Base-by-base conservation (phyloP, 2,113 vertebrate genomes). In the Nestor notabilis region DNA sequence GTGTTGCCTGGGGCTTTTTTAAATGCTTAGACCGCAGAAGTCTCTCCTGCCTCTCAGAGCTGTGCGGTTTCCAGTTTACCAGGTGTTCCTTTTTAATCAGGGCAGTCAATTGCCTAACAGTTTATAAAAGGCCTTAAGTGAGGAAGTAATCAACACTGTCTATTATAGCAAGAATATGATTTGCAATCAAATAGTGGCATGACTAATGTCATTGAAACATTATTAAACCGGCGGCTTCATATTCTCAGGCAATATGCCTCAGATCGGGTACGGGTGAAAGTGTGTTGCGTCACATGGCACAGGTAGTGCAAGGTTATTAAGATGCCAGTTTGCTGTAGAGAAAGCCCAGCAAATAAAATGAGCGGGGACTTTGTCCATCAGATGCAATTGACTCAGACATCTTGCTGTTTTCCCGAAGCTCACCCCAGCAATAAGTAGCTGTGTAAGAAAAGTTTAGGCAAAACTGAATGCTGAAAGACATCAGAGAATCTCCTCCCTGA, bases 81-180 rank as follows among this genome's bases (percentile, higher is more conserved):
- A 95, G 92, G 96, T 97, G 93, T 80, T 96, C 71, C 64, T 92
- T 93, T 93, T 95, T 89, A 92, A 97, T 94, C 92, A 96, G 76
- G 76, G 18, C 71, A 93, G 50, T 90, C 79, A 92, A 92, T 92
- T 95, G 60, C 93, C 58, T 74, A 44, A 21, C n/a, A 81, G 75
- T 80, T 92, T 58, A 92, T 93, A 75, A 94, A 95, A 86, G 64
- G 64, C 68, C 69, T 93, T 93, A 90, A 97, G 88, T 96, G 93
- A 96, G 96, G 95, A 97, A 97, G 86, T 89, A 95, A 96, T 96
- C 90, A 96, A 68, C 75, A 46, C 71, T 65, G 44, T 90, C 78
- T 94, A 2, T 95, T 80, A 63, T 7, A 74, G 79, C 87, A 86
- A 92, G 83, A 94, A 92, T 83, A 74, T 82, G 55, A 92, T 81